Evolutionary conservation across 2,888 invertebrate species (phyloP), one percentile per base, ranked within the genome.

Genomic region (Cosmia trapezina): DNA sequence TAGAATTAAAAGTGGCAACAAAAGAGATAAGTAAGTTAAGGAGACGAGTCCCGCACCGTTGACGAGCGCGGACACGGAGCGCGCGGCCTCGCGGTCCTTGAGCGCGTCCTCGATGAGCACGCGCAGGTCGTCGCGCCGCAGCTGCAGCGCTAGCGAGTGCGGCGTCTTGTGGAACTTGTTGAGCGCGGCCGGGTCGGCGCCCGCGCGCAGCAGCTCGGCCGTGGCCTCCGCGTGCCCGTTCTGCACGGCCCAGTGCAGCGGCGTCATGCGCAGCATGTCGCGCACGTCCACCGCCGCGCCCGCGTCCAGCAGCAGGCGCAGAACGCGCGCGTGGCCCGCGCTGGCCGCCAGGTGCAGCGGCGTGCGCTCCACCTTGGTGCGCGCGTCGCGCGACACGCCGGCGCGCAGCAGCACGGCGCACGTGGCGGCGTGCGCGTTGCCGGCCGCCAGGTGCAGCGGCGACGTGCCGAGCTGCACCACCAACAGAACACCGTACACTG

Each of bases 231-330:
- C 92, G 94, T 98, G 98, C 1, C 98, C 97, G 87, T 98, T 97
- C 94, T 98, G 98, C 57, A 98, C 98, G 9, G 99, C 99, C 99
- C 99, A 99, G 95, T 99, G 99, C 73, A 99, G 96, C 54, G 99
- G 98, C 57, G 99, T 99, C 99, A 95, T 95, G 85, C 89, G 91
- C 87, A 95, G 91, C 94, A 95, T 91, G 93, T 96, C 95, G 77
- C 93, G 87, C 86, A 80, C 84, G 91, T 93, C 93, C 12, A 85
- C 86, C 9, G 78, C 83, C 41, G 95, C 94, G 86, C 94, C 94
- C 80, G 91, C 89, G 66, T 83, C 88, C 80, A 94, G 91, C 91
- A 99, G 98, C 83, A 99, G 88, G 86, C 97, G 96, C 14, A 98
- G 98, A 86, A 98, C 98, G 77, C 96, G 96, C 71, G 97, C 94